Conservation (phyloP, 2,113 vertebrate genomes). For the Toxostoma redivivum region DNA sequence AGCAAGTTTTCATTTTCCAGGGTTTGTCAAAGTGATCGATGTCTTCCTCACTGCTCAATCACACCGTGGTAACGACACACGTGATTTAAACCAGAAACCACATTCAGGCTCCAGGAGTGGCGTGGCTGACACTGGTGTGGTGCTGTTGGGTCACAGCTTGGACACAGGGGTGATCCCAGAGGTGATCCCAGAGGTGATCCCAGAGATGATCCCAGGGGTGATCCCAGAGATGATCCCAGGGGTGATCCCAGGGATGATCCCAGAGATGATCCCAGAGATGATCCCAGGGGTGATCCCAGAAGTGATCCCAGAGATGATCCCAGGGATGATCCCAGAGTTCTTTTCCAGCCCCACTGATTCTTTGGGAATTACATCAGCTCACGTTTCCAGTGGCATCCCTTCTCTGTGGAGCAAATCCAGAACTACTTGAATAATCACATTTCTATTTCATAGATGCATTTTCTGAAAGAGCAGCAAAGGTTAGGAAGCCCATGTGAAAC, state of each 20-base stretch:
- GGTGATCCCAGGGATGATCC: not conserved
- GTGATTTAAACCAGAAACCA: not conserved
- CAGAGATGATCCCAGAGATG: not conserved
- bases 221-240: not conserved
- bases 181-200: not conserved
- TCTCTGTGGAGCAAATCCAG: fast-evolving
- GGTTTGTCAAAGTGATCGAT: not conserved
- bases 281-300: not conserved
- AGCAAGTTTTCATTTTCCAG: not conserved
- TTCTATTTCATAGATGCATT: not conserved
- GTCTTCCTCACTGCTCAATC: not conserved
- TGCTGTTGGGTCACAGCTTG: fast-evolving
- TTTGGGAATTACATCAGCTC: not conserved
- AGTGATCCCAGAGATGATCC: not conserved
- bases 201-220: not conserved
- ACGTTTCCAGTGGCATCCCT: not conserved
- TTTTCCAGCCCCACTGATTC: not conserved
- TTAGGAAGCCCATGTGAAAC: not conserved
- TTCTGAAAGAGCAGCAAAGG: not conserved
- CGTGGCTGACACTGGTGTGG: not conserved
- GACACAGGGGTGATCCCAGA: too few species aligned
- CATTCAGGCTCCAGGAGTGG: not conserved
- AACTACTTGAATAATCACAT: not conserved
- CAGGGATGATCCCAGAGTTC: not conserved
- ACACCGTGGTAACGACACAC: not conserved